Evolutionary conservation across 2,888 invertebrate genomes (phyloP).

Genomic region (Lissonota sp.): DNA sequence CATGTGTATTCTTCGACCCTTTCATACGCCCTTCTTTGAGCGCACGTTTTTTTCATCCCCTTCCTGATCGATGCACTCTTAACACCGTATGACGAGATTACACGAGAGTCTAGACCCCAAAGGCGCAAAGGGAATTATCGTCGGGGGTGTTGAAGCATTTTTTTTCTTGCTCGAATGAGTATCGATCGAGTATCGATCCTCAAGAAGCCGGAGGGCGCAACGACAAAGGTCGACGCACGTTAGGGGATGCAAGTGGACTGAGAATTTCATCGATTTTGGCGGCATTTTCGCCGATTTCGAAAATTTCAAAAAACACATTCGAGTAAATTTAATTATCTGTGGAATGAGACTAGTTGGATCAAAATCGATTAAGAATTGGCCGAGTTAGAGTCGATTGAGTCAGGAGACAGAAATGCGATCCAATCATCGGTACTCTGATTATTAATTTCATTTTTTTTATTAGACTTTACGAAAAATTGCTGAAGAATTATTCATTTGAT

Average conservation of each 20-base stretch:
- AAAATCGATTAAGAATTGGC: no score
- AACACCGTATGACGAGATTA: constrained; percentile 45
- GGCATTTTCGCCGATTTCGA: no score
- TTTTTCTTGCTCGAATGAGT: background rate
- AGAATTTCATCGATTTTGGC: no score
- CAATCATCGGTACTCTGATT: no score
- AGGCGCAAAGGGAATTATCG: constrained; percentile 33
- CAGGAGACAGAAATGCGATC: no score
- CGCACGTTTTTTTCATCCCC: background rate
- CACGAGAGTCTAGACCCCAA: constrained; percentile 50
- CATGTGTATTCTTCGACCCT: constrained; percentile 19
- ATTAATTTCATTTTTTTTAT: no score
- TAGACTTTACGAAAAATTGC: no score
- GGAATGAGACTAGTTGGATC: no score
- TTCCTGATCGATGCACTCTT: constrained; percentile 1
- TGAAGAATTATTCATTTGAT: no score
- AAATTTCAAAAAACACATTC: no score
- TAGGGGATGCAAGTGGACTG: constrained; percentile 19
- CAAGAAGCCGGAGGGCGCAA: constrained; percentile 54
- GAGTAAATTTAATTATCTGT: no score
- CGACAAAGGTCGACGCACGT: constrained; percentile 66
- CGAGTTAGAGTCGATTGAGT: no score
- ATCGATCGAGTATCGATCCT: constrained; percentile 60
- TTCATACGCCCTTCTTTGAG: background rate
- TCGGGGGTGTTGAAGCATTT: constrained; percentile 5